Evolutionary conservation across 1,140 invertebrate genomes (phyloP).

Genomic region (Hypsibius dujardini): DNA sequence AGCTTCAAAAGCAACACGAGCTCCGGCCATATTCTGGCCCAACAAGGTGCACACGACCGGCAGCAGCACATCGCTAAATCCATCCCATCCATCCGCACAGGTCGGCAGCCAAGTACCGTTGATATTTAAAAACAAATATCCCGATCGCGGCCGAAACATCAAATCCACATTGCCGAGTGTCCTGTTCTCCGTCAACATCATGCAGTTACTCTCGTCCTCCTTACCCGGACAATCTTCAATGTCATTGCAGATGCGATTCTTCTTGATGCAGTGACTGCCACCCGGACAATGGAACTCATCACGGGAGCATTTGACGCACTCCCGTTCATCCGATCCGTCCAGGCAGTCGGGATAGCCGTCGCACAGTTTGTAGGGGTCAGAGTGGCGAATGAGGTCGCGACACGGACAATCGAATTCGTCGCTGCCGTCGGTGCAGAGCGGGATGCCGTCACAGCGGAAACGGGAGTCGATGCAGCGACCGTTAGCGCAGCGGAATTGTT

Average conservation of each 20-base stretch:
- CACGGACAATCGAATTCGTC: constrained; percentile 30
- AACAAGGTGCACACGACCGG: constrained; percentile 10
- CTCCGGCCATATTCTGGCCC: constrained; percentile 8
- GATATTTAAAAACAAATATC: constrained; percentile 16
- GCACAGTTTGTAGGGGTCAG: constrained; percentile 25
- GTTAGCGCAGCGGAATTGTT: constrained; percentile 1
- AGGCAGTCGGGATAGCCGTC: constrained; percentile 31
- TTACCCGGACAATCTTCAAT: not conserved
- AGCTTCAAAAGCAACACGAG: constrained; percentile 4
- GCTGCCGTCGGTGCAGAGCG: constrained; percentile 48
- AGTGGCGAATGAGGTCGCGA: constrained; percentile 8
- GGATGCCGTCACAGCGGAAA: constrained; percentile 58
- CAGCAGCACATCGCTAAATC: constrained; percentile 8
- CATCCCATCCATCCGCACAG: constrained; percentile 16
- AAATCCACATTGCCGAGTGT: not conserved
- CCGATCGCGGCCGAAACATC: constrained; percentile 5
- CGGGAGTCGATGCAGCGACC: constrained; percentile 60
- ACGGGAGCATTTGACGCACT: constrained; percentile 4
- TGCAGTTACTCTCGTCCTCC: constrained; percentile 18
- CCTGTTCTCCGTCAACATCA: not conserved
- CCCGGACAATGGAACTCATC: constrained; percentile 16
- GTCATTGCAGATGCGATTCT: constrained; percentile 3
- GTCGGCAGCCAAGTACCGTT: constrained; percentile 11
- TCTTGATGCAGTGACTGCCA: constrained; percentile 9
- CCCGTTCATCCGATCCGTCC: constrained; percentile 26